Base-by-base conservation (phyloP, 2,888 invertebrate genomes). In the Tenthredo amoena region DNA sequence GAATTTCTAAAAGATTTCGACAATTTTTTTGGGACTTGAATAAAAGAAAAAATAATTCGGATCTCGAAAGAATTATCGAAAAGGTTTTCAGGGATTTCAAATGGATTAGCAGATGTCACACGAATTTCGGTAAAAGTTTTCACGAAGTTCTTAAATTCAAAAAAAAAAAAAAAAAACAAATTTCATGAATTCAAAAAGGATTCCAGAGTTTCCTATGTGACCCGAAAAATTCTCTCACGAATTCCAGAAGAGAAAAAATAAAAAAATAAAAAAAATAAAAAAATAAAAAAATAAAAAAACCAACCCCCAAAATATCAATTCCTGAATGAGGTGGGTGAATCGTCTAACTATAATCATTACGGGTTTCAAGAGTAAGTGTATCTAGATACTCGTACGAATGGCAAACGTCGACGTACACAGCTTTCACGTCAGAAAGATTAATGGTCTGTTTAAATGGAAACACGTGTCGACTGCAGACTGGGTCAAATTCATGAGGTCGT, bases 401-500 rank as follows among this genome's bases (percentile, higher is more conserved):
- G 15, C 18, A 34, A 18, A 6, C 34, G 31, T 26, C 31, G 18
- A 34, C 34, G 68, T 68, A 47, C 40, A 43, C 40, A 47, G 2
- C 68, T 34, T 26, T 34, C n/a, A 74, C 21, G 43, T 9, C n/a
- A n/a, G 37, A 43, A 74, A 43, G 72, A 74, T 74, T 74, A 40
- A 74, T 74, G 72, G 72, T 74, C 43, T 74, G 72, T 74, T 74
- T 74, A 37, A 74, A 74, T 26, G 72, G 72, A 74, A 74, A 74
- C 72, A 74, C 72, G 43, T 74, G 72, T 74, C 72, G 72, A 74
- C 72, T 40, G 72, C 72, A 74, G 72, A 74, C 72, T 74, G 43
- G 72, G 72, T 74, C 72, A 21, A 74, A 74, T 74, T 74, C 72
- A 74, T 74, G 72, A 74, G 72, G 72, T 74, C 72, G 43, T 74